Evolutionary conservation across 64 coral and sea anemone genomes (phyloP), one percentile per base, ranked within the genome.

Genomic region (Hydrozoanthus tunicans): DNA sequence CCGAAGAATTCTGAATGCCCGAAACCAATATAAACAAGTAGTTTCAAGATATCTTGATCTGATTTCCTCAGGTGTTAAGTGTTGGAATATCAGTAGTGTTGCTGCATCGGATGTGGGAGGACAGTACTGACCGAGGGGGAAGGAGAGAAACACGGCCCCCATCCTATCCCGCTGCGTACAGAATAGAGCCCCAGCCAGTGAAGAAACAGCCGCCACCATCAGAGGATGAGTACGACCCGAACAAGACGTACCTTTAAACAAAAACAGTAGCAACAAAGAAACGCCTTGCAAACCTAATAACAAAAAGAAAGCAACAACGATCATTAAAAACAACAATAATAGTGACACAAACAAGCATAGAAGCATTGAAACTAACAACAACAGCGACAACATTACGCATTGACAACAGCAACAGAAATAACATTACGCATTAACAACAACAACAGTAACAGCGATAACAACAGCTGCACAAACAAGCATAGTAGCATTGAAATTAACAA

Each of bases 241-340:
- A 68, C 53, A 86, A 86, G 73, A 71, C 66, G 3, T 86, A 73
- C 24, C 51, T 86, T 65, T 86, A 86, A 71, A 71, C 52, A 58
- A 7, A 5, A 24, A 7, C n/a, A 6, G 51, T 24, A 9, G 32
- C 32, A 43, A 43, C 32, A 43, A 15, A 10, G 5, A 65, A 65
- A 65, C 63, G 10, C 3, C 63, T 65, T 4, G 17, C 63, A 10
- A 13, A 13, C 9, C 9, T 65, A 65, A 15, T 13, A 13, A 13
- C 9, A 15, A 65, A 9, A 65, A 65, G 1, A 9, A 9, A 13
- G 3, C 10, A 65, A 13, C 63, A 3, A 15, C 64, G 12, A 63
- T 10, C 13, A 63, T 63, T 10, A 66, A 66, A 15, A 66, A 66
- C 17, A 13, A 14, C 12, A 13, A 66, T 65, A 65, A 65, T 65